Conservation (phyloP, 2,113 vertebrate genomes). For the human (Homo sapiens) region GRCh38 chr5:143601501-143602000, state of each 20-base stretch:
- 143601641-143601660: neutral
- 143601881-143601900: neutral
- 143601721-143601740: neutral
- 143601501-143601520: neutral
- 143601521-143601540: neutral
- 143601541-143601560: neutral
- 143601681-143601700: no score
- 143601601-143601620: neutral
- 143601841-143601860: neutral
- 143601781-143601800: neutral
- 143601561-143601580: neutral
- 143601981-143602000: neutral
- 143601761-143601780: accelerated
- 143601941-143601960: neutral
- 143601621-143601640: neutral
- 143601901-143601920: neutral
- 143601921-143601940: neutral
- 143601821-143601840: neutral
- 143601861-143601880: neutral
- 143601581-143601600: neutral
- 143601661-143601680: neutral
- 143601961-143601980: neutral
- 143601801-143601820: neutral
- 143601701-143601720: neutral
- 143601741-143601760: neutral